Evolutionary conservation across 2,797 vertebrate genomes (phyloP), one percentile per base, ranked within the genome.

Genomic region (Centropyge bicolor): DNA sequence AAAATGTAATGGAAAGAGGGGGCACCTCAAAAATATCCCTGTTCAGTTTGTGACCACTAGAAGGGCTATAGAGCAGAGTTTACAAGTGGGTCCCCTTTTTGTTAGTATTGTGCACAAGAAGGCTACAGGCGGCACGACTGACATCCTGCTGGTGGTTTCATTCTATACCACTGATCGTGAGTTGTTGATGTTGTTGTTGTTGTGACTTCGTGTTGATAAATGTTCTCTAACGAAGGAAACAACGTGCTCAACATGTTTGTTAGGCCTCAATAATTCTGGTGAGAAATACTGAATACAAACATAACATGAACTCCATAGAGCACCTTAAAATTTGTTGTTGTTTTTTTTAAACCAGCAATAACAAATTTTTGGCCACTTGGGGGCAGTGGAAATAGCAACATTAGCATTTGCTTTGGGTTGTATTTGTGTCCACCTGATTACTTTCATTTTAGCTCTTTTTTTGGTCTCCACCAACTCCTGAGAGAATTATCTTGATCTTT

Each of bases 391-490:
- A 31, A 31, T 31, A 16, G 35, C 40, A 24, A 31, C 72, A 49
- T 17, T 31, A 31, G 2, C 27, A 31, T 31, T 31, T 4, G 4
- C 27, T 31, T 36, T 16, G 17, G 20, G 0, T 31, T 4, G 27
- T 56, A 41, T 70, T 22, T 27, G 9, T 56, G 36, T 17, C 43
- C 16, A 45, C 8, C 27, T 65, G 4, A 11, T 0, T 0, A 8
- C 10, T 35, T 7, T 40, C 1, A 9, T 76, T 65, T 51, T 8
- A 24, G 1, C 31, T 72, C 45, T 41, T 24, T 68, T 31, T 49
- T 76, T 65, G 36, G 48, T 61, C 63, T 77, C 54, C 19, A 60
- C 19, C 59, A 65, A 40, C 64, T 65, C 20, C 4, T 8, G 7
- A 19, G 5, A 10, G 17, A 43, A 27, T 16, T 40, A 16, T 66